Base-by-base conservation (phyloP, 2,797 vertebrate species). In the Ptychadena robeensis region DNA sequence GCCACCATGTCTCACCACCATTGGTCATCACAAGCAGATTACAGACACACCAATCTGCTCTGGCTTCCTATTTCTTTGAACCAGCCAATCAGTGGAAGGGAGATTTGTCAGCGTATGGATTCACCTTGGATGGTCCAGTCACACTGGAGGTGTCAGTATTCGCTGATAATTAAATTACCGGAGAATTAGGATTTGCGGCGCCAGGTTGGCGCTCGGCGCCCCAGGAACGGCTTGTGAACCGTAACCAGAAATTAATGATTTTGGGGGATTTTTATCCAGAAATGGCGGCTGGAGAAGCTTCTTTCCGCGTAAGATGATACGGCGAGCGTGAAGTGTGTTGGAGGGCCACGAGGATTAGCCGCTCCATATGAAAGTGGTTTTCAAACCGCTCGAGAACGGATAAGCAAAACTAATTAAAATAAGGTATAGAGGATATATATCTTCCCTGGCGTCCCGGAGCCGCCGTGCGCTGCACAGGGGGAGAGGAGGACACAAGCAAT, bases 351-450 rank as follows among this genome's bases (percentile, higher is more conserved):
- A 89, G 89, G 91, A 92, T 93, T 93, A 92, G 90, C 89, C 85
- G 88, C 91, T 90, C 86, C 86, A 89, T 91, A 91, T 90, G 88
- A 91, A 92, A 88, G 87, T 85, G 86, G 85, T 89, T 68, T 88
- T 64, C 80, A 89, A 91, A 87, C 89, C 86, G 88, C 91, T 91
- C 89, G 88, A 92, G 89, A 90, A 87, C 82, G 3, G 53, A 87
- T 88, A 88, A 89, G 90, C 83, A 87, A 89, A 90, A 89, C 89
- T 92, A 91, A 92, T 91, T 94, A 93, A 91, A 91, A 91, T 87
- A 86, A 22, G 12, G 84, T 87, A 86, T 88, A 86, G 88, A 82
- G 82, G 82, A 64, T 88, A 81, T 85, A 81, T 85, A 86, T 81
- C 87, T 85, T 86, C 35, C 32, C 31, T 9, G 66, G 66, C 66